phyloP scores from a whole-genome alignment of 2,888 invertebrate genomes.

The Stramonita haemastoma region DNA sequence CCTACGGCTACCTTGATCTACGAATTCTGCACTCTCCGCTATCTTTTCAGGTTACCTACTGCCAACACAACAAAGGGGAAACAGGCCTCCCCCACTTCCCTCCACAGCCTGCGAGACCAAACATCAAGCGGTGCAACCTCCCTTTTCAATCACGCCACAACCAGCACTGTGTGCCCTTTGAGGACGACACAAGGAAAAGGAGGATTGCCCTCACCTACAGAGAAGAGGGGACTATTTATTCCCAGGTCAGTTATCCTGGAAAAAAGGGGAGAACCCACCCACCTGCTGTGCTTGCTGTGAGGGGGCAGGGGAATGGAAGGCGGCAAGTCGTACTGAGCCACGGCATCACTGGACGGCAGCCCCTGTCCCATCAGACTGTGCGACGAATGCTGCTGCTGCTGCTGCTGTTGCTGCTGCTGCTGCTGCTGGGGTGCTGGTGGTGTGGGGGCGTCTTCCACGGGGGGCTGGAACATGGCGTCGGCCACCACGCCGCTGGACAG shows the following conservation, averaged over 20 bases:
- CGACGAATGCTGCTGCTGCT: slow-evolving; percentile 7
- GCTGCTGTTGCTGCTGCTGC: slow-evolving; percentile 11
- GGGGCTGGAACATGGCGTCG: slow-evolving; percentile 33
- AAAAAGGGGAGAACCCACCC: background rate
- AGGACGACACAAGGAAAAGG: too few species aligned
- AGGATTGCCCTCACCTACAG: too few species aligned
- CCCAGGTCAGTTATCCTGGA: background rate
- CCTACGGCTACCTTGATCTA: too few species aligned
- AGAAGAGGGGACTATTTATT: too few species aligned
- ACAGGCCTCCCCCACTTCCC: too few species aligned
- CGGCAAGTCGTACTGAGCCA: slow-evolving; percentile 66
- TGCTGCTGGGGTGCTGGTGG: background rate
- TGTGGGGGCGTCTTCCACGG: slow-evolving; percentile 19
- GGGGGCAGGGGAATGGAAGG: slow-evolving; percentile 68
- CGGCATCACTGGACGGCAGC: slow-evolving; percentile 35
- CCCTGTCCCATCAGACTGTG: slow-evolving; percentile 47
- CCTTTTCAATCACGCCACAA: too few species aligned
- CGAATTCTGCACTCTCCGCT: too few species aligned
- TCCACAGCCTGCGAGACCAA: too few species aligned
- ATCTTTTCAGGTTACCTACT: too few species aligned
- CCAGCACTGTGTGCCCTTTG: too few species aligned
- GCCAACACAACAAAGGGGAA: too few species aligned
- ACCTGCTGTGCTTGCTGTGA: slow-evolving; percentile 54
- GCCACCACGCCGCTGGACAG: slow-evolving; percentile 21
- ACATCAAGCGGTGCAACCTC: too few species aligned